Evolutionary conservation across 2,113 vertebrate species (phyloP), one percentile per base, ranked within the genome.

Genomic region (Sminthopsis crassicaudata): DNA sequence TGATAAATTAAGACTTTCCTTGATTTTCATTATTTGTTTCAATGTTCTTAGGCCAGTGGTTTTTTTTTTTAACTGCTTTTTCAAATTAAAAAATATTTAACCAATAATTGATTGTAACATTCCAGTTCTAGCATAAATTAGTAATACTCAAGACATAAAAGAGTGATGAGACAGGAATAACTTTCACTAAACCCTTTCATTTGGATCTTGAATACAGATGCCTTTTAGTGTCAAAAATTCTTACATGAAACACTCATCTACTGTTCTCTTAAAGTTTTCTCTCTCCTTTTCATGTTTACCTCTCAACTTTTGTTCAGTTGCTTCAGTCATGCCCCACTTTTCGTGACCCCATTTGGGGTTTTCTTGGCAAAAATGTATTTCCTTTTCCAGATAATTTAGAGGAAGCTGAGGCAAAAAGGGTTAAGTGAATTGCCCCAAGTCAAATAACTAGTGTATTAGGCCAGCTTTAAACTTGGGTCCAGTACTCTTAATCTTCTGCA

Each of bases 41-140:
- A 95, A 91, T 95, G 89, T 92, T 93, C 92, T 91, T 22, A 54
- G 95, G 88, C 91, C 91, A 90, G n/a, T 52, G 46, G 0, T 48
- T 90, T 95, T 95, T n/a, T 48, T 94, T 94, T 30, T 48, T 51
- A 51, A 51, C 67, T 94, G 93, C 92, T 93, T 95, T 92, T 53
- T 11, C 94, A 27, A 93, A 26, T 84, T 91, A 92, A 92, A 84
- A 14, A 57, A 27, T 93, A 76, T 16, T 88, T 93, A 92, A 48
- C 90, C 94, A 93, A 42, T 84, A 30, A 5, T 26, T 91, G 52
- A 91, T 95, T 89, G 67, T 51, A 84, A 36, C 9, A 42, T 54
- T 76, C 57, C 19, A 84, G 2, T 84, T 51, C 10, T 84, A 84
- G 0, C 5, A 76, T 42, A 42, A 84, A 42, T 84, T 42, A 84